Percentiles rank a stretch among this genome's conserved stretches.
Conservation (phyloP, 1,140 invertebrate genomes). For the Coptotermes formosanus region DNA sequence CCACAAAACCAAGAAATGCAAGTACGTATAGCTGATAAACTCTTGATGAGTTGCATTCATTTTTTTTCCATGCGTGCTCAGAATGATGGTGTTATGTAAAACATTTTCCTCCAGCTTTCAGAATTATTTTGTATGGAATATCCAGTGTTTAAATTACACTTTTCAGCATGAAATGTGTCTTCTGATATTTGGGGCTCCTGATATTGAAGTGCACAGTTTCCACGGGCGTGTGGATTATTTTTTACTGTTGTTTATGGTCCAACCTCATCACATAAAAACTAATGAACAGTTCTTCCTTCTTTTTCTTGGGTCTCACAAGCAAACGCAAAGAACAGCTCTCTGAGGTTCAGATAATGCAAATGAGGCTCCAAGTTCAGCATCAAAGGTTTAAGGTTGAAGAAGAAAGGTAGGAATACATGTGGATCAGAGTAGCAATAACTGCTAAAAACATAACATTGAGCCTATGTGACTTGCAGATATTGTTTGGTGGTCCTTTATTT, state of each 20-base stretch:
- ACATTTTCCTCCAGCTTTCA: too few species aligned
- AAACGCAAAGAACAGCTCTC: slow-evolving; percentile 48
- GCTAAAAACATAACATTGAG: not conserved
- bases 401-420: slow-evolving; percentile 57
- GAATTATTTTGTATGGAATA: too few species aligned
- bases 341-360: slow-evolving; percentile 69
- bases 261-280: not conserved
- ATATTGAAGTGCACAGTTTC: not conserved
- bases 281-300: slow-evolving; percentile 28
- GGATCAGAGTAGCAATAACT: not conserved
- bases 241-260: not conserved
- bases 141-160: not conserved
- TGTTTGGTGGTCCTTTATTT: not conserved
- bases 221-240: not conserved
- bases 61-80: too few species aligned
- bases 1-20: too few species aligned
- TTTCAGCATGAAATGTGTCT: not conserved
- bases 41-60: too few species aligned
- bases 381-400: slow-evolving; percentile 69
- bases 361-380: slow-evolving; percentile 67
- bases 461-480: not conserved
- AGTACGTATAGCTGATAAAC: too few species aligned
- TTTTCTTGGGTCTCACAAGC: slow-evolving; percentile 35
- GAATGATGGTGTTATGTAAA: too few species aligned
- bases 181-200: not conserved